Base-by-base conservation (phyloP, 2,888 invertebrate genomes). In the Meiosimyza platycephala region DNA sequence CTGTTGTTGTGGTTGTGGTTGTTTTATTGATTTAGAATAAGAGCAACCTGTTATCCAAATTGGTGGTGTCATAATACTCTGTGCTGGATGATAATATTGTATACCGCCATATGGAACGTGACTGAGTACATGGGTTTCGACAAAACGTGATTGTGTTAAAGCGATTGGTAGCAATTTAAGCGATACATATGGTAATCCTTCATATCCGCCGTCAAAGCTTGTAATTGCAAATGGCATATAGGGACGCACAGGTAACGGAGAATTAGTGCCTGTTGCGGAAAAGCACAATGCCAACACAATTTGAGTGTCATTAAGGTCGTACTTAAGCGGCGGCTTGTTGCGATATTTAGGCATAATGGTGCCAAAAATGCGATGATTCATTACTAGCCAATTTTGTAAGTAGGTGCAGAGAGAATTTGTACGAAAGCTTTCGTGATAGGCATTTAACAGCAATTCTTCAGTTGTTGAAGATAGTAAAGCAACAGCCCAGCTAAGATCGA, bases 341-440 rank as follows among this genome's bases (percentile, higher is more conserved):
- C 83, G 78, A 72, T 83, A 83, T 28, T 79, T 79, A 1, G 84
- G 82, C 77, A 80, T 78, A 16, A 84, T 78, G 15, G 82, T 82
- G 6, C 81, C 82, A 57, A 82, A 80, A 9, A 81, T 76, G 1
- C 82, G 80, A 62, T 79, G 72, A 3, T 65, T 67, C 7, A 76
- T 64, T 33, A 76, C 72, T 5, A 78, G 70, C 74, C 77, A 78
- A 63, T 77, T 79, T 52, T 69, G 74, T 7, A 82, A 74, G 65
- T 80, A 82, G 0, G 81, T 80, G 18, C 73, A 75, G 6, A 75
- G 55, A 11, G 70, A 75, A 5, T 74, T 62, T 0, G 72, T 74
- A 11, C 76, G 76, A 72, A 82, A 80, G 59, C 78, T 82, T 16
- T 80, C 77, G 6, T 81, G 76, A 68, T 83, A 83, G 11, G 77